phyloP scores from a whole-genome alignment of 2,113 vertebrate genomes.

The Rhombomys opimus region DNA sequence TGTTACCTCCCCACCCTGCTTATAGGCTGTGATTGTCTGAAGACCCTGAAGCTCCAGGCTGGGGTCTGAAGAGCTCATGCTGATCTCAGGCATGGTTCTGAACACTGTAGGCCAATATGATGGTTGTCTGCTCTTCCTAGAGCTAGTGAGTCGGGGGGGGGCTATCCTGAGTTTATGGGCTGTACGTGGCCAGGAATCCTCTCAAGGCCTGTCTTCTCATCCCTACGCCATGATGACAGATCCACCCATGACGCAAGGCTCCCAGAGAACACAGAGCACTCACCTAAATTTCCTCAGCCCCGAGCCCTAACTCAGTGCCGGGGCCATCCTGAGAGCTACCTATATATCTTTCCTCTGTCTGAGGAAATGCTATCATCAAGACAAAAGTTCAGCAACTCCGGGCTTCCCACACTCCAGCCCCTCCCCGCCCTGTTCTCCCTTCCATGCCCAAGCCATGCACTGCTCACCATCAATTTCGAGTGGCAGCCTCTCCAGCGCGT shows the following conservation, averaged over 20 bases:
- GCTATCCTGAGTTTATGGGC: not conserved
- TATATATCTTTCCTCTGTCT: not conserved
- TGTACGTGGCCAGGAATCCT: not conserved
- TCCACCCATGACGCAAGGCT: not conserved
- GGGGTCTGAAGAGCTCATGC: not conserved
- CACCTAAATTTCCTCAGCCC: not conserved
- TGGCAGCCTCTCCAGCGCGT: not conserved
- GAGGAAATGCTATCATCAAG: not conserved
- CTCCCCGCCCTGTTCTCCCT: not conserved
- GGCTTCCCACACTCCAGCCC: accelerated
- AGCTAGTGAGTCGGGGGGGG: not conserved
- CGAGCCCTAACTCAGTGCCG: not conserved
- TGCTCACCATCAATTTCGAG: not conserved
- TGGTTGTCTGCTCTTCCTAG: not conserved
- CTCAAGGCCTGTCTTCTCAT: not conserved
- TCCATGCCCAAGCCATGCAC: not conserved
- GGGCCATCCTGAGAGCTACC: not conserved
- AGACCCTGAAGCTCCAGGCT: not conserved
- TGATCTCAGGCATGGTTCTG: not conserved
- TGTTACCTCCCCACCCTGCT: not conserved
- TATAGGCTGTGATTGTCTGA: not conserved
- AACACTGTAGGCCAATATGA: not conserved
- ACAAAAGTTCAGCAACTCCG: not conserved
- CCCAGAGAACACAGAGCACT: not conserved
- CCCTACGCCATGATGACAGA: not conserved